Conservation (phyloP, 2,797 vertebrate species). For the Champsocephalus esox region DNA sequence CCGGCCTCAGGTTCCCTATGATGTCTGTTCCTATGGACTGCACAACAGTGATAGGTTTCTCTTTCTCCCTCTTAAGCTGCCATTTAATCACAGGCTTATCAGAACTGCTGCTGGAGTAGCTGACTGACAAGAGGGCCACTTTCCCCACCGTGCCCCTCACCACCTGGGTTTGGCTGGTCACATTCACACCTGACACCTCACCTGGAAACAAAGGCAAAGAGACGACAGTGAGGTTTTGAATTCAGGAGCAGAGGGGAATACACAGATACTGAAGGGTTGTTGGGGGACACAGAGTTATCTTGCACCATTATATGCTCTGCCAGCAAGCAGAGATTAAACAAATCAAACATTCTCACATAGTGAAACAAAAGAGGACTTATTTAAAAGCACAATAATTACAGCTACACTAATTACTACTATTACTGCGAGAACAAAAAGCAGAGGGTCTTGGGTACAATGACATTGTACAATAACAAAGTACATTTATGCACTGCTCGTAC, state of each 20-base stretch:
- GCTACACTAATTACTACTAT: slow-evolving; percentile 30
- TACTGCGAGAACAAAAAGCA: slow-evolving; percentile 7
- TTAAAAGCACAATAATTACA: slow-evolving; percentile 30
- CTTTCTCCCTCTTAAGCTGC: slow-evolving; percentile 92
- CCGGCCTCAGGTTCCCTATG: slow-evolving; percentile 93
- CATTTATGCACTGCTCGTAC: neutral
- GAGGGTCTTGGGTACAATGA: neutral
- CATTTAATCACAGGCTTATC: slow-evolving; percentile 97
- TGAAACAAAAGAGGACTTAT: slow-evolving; percentile 19
- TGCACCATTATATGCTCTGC: slow-evolving; percentile 7
- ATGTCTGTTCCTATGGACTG: slow-evolving; percentile 95
- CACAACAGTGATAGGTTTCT: slow-evolving; percentile 93
- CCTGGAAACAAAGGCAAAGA: slow-evolving; percentile 73
- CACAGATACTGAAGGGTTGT: neutral
- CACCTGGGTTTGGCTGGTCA: slow-evolving; percentile 89
- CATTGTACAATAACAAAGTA: neutral
- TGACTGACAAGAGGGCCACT: slow-evolving; percentile 92
- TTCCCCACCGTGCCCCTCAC: slow-evolving; percentile 91
- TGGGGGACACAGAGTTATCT: neutral
- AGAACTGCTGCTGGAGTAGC: slow-evolving; percentile 91
- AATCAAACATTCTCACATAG: slow-evolving; percentile 8
- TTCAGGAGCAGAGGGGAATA: neutral
- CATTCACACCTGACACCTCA: slow-evolving; percentile 90
- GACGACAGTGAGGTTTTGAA: neutral
- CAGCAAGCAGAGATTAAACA: slow-evolving; percentile 18